phyloP scores from a whole-genome alignment of 2,888 invertebrate species.

The Acheta domesticus region DNA sequence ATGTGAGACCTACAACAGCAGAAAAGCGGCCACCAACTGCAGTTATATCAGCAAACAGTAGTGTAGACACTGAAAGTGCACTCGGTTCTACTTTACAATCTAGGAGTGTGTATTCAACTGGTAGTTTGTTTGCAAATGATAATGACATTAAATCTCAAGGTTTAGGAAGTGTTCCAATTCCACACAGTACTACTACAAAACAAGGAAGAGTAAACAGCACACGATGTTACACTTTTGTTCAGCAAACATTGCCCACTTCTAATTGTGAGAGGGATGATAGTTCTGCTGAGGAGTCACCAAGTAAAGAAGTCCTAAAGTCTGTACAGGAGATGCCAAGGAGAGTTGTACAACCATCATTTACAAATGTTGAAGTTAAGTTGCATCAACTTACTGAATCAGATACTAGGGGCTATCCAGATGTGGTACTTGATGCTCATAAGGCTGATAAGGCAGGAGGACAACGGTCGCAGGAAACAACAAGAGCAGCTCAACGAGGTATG shows the following conservation, averaged over 20 bases:
- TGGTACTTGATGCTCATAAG: constrained; percentile 23
- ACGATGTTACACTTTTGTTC: neutral
- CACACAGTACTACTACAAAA: neutral
- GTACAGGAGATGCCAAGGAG: neutral
- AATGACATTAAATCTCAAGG: too few relatives aligned
- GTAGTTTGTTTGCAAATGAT: too few relatives aligned
- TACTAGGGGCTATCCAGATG: constrained; percentile 18
- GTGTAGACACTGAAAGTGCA: neutral
- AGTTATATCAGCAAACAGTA: neutral
- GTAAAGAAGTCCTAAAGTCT: neutral
- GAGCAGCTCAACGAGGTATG: constrained; percentile 29
- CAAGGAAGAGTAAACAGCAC: neutral
- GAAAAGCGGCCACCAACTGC: neutral
- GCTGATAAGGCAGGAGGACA: constrained; percentile 21
- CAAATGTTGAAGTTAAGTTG: neutral
- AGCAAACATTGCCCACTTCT: neutral
- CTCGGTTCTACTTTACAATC: too few relatives aligned
- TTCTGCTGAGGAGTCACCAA: neutral
- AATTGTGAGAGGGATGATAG: neutral
- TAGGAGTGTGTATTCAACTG: too few relatives aligned
- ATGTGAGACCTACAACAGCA: neutral
- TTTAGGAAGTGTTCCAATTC: neutral
- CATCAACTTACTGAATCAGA: neutral
- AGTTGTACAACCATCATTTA: neutral
- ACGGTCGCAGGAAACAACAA: constrained; percentile 19